phyloP scores from a whole-genome alignment of 2,113 vertebrate genomes.

The Phodopus roborovskii region DNA sequence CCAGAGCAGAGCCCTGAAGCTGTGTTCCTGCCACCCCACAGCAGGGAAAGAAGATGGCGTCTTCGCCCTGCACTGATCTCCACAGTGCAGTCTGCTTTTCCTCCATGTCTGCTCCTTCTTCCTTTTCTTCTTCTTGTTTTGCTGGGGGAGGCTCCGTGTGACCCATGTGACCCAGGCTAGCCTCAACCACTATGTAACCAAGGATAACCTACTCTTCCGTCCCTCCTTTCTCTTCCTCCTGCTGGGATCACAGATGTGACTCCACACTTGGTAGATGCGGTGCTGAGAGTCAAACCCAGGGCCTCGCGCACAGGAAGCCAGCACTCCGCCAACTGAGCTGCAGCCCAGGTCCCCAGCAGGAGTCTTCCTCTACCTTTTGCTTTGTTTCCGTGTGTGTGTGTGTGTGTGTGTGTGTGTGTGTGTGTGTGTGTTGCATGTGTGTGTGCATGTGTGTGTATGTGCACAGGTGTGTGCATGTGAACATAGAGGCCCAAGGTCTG shows the following conservation, averaged over 20 bases:
- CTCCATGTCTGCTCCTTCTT: neutral
- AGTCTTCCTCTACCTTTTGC: neutral
- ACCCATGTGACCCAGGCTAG: neutral
- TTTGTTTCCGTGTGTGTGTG: neutral
- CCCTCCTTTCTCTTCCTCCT: neutral
- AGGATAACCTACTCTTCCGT: neutral
- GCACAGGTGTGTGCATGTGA: neutral
- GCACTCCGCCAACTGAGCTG: neutral
- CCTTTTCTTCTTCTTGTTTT: neutral
- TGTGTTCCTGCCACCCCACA: accelerated
- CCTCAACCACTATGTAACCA: neutral
- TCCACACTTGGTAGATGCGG: neutral
- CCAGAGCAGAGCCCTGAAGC: neutral
- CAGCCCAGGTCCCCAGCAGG: neutral
- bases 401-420: neutral
- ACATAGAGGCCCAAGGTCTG: neutral
- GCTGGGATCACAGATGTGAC: neutral
- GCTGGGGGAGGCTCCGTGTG: neutral
- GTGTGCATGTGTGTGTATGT: neutral
- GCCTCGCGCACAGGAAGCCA: neutral
- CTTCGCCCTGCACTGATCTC: neutral
- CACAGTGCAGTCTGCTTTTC: neutral
- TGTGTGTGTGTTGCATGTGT: neutral
- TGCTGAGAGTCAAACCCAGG: neutral
- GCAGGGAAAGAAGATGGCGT: neutral